Evolutionary conservation across 2,888 invertebrate genomes (phyloP).

Genomic region (Allophyes oxyacanthae): DNA sequence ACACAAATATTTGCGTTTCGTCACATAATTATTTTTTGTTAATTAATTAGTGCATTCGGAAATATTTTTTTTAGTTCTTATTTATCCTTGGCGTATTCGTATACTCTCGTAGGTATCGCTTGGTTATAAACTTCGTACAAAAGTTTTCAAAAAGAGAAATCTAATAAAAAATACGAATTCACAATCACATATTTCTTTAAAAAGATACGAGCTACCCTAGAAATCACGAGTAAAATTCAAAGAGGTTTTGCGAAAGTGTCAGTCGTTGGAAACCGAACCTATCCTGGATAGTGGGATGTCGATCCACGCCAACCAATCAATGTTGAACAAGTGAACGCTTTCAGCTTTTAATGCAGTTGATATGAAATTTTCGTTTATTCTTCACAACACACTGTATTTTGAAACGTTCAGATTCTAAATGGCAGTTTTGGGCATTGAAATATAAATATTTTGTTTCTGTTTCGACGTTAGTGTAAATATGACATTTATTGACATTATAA

Average conservation of each 20-base stretch:
- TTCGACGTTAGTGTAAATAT: background rate
- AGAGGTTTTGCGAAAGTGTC: slow-evolving; percentile 32
- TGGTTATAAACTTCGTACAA: too few relatives aligned
- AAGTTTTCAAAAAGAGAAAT: too few relatives aligned
- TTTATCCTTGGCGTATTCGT: too few relatives aligned
- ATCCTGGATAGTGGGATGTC: slow-evolving; percentile 55
- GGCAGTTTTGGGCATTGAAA: background rate
- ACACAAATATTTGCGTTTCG: too few relatives aligned
- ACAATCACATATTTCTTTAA: slow-evolving; percentile 16
- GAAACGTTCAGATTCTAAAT: background rate
- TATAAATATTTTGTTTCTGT: background rate
- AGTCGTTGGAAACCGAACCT: slow-evolving; percentile 37
- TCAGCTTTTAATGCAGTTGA: slow-evolving; percentile 56
- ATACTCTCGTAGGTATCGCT: too few relatives aligned
- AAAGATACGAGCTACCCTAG: slow-evolving; percentile 19
- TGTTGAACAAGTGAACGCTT: slow-evolving; percentile 78
- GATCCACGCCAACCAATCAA: slow-evolving; percentile 70
- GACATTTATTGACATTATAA: too few relatives aligned
- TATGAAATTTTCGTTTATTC: slow-evolving; percentile 2
- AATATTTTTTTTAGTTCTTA: too few relatives aligned
- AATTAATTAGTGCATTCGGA: too few relatives aligned
- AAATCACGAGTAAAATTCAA: slow-evolving; percentile 28
- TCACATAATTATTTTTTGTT: too few relatives aligned
- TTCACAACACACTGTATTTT: slow-evolving; percentile 15
- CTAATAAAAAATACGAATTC: background rate